These are phyloP conservation scores for Serripes groenlandicus DNA, from an alignment of 2,888 invertebrate genomes.

Conservation along the genomic window DNA sequence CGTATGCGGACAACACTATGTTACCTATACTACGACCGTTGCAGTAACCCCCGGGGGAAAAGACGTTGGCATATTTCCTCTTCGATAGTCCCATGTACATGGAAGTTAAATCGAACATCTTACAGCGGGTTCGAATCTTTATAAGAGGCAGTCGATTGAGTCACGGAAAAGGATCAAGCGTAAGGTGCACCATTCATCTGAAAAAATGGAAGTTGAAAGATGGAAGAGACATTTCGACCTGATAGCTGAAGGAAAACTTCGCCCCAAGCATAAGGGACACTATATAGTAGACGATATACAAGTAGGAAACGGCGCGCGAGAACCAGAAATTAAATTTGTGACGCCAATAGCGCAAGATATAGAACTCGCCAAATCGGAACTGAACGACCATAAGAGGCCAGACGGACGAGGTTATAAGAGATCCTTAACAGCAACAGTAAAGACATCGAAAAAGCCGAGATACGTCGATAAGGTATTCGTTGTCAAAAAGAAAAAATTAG, in stretches of 20 bases:
- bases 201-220: slow-evolving; percentile 19
- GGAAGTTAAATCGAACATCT: no score
- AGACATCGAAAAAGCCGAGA: slow-evolving; percentile 3
- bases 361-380: slow-evolving; percentile 34
- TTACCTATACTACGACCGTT: background rate
- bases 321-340: slow-evolving; percentile 20
- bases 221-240: slow-evolving; percentile 13
- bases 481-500: background rate
- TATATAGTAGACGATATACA: slow-evolving; percentile 2
- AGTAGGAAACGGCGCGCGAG: background rate
- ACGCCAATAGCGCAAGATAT: slow-evolving; percentile 24
- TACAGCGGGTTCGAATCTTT: no score
- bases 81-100: background rate
- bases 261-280: background rate
- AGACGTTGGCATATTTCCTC: background rate
- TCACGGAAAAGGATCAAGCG: no score
- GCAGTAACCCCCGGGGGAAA: background rate
- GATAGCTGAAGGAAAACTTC: slow-evolving; percentile 9
- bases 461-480: background rate
- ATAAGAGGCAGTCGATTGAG: no score
- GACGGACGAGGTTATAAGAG: no score
- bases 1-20: slow-evolving; percentile 3
- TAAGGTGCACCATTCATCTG: slow-evolving; percentile 12
- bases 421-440: background rate
- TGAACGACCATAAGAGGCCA: background rate